phyloP scores from a whole-genome alignment of 2,888 invertebrate species.

The Cotesia congregata region DNA sequence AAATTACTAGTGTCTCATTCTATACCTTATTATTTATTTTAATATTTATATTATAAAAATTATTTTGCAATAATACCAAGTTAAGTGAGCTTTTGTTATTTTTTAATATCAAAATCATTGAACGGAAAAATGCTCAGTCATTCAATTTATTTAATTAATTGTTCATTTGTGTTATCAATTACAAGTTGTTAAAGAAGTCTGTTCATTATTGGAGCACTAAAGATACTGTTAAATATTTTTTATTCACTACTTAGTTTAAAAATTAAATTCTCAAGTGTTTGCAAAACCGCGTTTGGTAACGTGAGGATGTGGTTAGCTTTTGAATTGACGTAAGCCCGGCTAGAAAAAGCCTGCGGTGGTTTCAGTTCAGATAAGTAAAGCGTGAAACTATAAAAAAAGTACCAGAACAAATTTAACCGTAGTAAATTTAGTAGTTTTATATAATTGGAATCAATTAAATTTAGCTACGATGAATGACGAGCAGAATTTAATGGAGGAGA shows the following conservation, averaged over 20 bases:
- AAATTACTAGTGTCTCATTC: neutral
- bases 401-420: neutral
- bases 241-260: neutral
- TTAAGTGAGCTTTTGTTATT: neutral
- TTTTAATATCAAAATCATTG: neutral
- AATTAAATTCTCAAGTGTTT: no score
- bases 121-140: neutral
- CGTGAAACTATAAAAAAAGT: neutral
- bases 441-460: neutral
- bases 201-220: neutral
- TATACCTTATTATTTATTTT: neutral
- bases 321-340: conserved; percentile 22
- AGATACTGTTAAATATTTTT: neutral
- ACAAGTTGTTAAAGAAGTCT: neutral
- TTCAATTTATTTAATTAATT: neutral
- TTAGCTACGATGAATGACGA: conserved; percentile 44
- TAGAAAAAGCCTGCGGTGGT: neutral
- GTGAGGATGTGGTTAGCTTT: conserved; percentile 42
- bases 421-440: neutral
- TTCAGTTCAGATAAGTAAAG: conserved; percentile 4
- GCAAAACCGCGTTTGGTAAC: conserved; percentile 15
- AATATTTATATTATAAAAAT: neutral
- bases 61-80: neutral
- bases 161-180: neutral
- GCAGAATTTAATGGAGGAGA: conserved; percentile 50